Conservation (phyloP, 2,113 vertebrate genomes). For the Ictalurus furcatus region DNA sequence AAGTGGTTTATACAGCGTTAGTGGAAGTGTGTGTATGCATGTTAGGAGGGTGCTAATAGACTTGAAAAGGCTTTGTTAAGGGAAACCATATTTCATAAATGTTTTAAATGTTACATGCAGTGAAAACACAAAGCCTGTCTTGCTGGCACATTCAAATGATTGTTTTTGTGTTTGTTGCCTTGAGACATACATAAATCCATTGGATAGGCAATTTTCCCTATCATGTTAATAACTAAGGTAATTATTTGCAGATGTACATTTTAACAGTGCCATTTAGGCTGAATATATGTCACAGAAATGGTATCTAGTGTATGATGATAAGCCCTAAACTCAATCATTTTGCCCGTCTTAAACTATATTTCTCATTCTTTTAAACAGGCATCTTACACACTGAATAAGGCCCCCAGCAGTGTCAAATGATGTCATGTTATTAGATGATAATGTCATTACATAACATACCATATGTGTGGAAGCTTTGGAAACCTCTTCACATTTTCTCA, state of each 20-base stretch:
- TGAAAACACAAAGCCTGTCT: constrained; percentile 25
- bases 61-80: constrained; percentile 33
- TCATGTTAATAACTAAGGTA: not conserved
- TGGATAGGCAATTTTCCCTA: not conserved
- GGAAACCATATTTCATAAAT: constrained; percentile 39
- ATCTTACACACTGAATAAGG: not conserved
- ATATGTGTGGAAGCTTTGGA: not conserved
- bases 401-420: not conserved
- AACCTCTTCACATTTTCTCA: not conserved
- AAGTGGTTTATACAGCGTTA: constrained; percentile 33
- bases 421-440: not conserved
- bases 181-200: constrained; percentile 10
- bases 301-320: not conserved
- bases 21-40: not conserved
- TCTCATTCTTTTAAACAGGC: not conserved
- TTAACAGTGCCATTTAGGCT: not conserved
- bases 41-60: constrained; percentile 32
- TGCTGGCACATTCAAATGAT: constrained; percentile 19
- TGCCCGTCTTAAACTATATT: not conserved
- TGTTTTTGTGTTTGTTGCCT: constrained; percentile 21
- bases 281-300: not conserved
- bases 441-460: not conserved
- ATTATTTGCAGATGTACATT: not conserved
- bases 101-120: constrained; percentile 41
- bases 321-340: not conserved